These are phyloP conservation scores for Crotalus tigris DNA, from an alignment of 2,113 vertebrate genomes.

Conservation along the genomic window DNA sequence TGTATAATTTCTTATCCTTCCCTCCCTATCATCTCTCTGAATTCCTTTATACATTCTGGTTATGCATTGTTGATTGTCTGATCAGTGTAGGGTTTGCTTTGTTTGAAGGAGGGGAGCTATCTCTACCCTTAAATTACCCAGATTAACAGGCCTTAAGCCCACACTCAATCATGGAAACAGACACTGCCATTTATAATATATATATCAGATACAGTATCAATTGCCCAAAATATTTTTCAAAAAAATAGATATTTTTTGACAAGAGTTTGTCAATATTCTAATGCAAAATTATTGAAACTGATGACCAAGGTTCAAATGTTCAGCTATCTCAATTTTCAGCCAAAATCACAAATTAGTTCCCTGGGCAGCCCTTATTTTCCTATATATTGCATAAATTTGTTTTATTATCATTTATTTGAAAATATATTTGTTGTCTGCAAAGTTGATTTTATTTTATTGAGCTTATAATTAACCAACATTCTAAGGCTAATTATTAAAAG, in stretches of 20 bases:
- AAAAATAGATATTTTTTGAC: not conserved
- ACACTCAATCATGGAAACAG: not conserved
- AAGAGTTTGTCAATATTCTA: conserved; percentile 6
- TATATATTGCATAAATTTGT: not conserved
- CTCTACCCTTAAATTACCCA: not conserved
- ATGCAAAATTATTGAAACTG: conserved; percentile 6
- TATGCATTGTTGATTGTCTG: not conserved
- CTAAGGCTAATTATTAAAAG: not conserved
- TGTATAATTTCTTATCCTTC: not conserved
- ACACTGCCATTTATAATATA: not conserved
- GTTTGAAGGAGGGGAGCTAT: not conserved
- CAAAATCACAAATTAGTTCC: conserved; percentile 12
- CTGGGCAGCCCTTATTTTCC: not conserved
- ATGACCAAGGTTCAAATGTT: not conserved
- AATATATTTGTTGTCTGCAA: not conserved
- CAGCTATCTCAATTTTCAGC: not conserved
- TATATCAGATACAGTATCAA: not conserved
- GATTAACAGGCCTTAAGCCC: not conserved
- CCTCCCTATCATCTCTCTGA: not conserved
- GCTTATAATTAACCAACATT: not conserved
- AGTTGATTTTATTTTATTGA: not conserved
- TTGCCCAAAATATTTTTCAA: not conserved
- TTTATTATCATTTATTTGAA: not conserved
- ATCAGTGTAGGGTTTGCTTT: not conserved
- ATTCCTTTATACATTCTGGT: not conserved